Conservation (phyloP, 2,113 vertebrate genomes). For the Apteryx mantelli region DNA sequence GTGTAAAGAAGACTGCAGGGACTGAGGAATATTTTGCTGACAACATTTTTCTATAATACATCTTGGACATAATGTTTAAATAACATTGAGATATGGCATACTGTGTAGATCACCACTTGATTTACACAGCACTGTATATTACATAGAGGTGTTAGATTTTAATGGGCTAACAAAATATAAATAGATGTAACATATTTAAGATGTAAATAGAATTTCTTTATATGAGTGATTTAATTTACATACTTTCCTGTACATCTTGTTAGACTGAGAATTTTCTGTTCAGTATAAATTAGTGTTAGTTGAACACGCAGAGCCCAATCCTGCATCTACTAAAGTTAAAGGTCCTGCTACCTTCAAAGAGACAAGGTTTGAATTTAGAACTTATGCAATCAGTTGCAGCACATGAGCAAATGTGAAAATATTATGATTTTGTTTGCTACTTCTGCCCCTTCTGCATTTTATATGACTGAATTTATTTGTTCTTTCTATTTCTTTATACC, state of each 20-base stretch:
- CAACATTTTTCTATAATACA: neutral
- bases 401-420: neutral
- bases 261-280: neutral
- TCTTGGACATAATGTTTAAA: constrained; percentile 25
- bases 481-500: neutral
- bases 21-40: constrained; percentile 47
- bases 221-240: neutral
- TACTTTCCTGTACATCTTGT: neutral
- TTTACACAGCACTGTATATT: neutral
- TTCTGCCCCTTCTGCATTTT: neutral
- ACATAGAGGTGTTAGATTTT: neutral
- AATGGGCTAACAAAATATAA: neutral
- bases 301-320: neutral
- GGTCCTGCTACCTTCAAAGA: neutral
- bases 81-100: neutral
- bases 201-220: neutral
- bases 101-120: neutral
- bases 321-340: neutral
- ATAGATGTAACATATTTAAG: neutral
- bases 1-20: constrained; percentile 30
- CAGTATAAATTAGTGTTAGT: neutral
- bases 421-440: neutral
- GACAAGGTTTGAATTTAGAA: neutral
- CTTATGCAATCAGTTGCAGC: neutral
- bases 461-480: neutral